Conservation (phyloP, 2,888 invertebrate genomes). For the Electrophaes corylata region DNA sequence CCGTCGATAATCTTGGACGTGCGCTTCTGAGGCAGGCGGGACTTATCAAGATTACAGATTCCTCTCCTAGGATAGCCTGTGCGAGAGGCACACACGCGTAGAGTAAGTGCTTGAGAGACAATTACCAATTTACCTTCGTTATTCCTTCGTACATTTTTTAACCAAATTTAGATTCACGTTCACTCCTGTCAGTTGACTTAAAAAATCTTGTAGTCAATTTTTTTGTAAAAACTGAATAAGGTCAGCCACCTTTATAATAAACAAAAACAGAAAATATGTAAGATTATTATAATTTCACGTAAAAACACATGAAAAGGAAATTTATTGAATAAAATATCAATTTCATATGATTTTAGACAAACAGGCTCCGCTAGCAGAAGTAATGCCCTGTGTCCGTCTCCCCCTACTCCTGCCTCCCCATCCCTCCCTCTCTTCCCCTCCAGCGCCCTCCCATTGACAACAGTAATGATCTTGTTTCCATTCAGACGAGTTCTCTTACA, state of each 20-base stretch:
- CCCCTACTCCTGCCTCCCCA: neutral
- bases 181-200: too few relatives aligned
- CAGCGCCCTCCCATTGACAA: slow-evolving; percentile 5
- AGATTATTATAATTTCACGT: neutral
- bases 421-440: neutral
- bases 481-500: slow-evolving; percentile 6
- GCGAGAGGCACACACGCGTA: too few relatives aligned
- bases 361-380: neutral
- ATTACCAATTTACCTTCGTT: too few relatives aligned
- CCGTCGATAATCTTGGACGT: slow-evolving; percentile 33
- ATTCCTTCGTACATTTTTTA: too few relatives aligned
- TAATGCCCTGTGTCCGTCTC: neutral
- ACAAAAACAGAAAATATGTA: neutral
- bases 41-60: slow-evolving; percentile 9
- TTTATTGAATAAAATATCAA: neutral
- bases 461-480: slow-evolving; percentile 21
- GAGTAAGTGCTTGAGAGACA: too few relatives aligned
- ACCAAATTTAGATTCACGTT: too few relatives aligned
- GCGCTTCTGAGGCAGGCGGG: slow-evolving; percentile 7
- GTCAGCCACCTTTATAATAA: neutral
- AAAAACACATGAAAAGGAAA: neutral
- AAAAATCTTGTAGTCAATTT: too few relatives aligned
- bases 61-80: too few relatives aligned
- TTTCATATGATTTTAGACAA: neutral
- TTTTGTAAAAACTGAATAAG: too few relatives aligned